Evolutionary conservation across 1,140 invertebrate species (phyloP), one percentile per base, ranked within the genome.

Genomic region (Zaprionus kolodkinae): DNA sequence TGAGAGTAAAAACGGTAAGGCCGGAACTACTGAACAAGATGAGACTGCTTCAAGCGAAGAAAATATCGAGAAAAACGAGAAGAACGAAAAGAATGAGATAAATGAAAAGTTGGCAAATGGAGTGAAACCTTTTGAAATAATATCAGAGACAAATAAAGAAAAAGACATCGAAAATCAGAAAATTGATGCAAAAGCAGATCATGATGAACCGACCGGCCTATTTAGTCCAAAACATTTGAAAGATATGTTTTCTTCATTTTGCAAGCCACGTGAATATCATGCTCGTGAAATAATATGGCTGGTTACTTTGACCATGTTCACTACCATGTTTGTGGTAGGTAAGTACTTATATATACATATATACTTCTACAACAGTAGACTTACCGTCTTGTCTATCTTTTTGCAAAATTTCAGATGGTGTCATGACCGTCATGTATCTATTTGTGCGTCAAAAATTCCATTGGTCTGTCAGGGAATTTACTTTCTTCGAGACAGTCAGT

Each of bases 381-480:
- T 6, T 27, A 61, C 4, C 3, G 4, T 15, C 6, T n/a, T 50
- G 63, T 10, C 4, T 12, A 33, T 54, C 52, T 43, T 48, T 4
- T 4, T 45, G 54, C 12, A 21, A n/a, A 36, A 35, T 10, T 36
- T n/a, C 62, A 89, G 91, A 92, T 77, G 91, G 91, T 35, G 85
- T 75, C 7, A 86, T 93, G 56, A 85, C 93, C 15, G 92, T 96
- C 13, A 93, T 93, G 61, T 96, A 94, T 85, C 78, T 96, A 64
- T 96, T 95, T 80, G 90, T 94, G 4, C 95, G 94, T 63, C 93
- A 95, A 48, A 94, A 95, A 82, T 94, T 96, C 11, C 93, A 94
- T 13, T 96, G 96, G 95, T 93, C 94, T 27, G 92, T 96, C 36
- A 85, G 94, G 21, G 92, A 95, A 33, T 96, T 93, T 63, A 95